phyloP scores from a whole-genome alignment of 2,888 invertebrate species.

The Apoderus coryli region DNA sequence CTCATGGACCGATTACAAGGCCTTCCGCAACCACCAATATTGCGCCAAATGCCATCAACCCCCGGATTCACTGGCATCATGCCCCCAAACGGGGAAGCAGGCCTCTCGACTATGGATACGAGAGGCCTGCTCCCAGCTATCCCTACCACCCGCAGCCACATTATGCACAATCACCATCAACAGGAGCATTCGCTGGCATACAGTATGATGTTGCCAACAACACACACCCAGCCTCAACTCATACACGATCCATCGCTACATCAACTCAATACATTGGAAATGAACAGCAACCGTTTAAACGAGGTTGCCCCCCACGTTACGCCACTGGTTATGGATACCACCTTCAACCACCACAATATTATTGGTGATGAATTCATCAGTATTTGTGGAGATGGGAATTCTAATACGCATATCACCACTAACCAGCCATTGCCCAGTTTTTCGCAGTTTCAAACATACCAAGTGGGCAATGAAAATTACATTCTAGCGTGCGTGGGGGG shows the following conservation, averaged over 20 bases:
- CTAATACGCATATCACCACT: too few species aligned
- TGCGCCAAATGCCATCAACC: too few species aligned
- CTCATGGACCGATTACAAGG: too few species aligned
- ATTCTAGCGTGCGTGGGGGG: slow-evolving; percentile 61
- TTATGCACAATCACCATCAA: slow-evolving; percentile 27
- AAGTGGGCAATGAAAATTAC: slow-evolving; percentile 36
- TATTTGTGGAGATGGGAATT: slow-evolving; percentile 21
- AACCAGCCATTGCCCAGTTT: slow-evolving; percentile 47
- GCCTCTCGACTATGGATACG: slow-evolving; percentile 81
- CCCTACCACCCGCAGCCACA: slow-evolving; percentile 52
- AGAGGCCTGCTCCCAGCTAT: slow-evolving; percentile 81
- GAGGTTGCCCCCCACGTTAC: slow-evolving; percentile 76
- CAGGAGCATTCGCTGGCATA: slow-evolving; percentile 29
- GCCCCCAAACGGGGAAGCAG: slow-evolving; percentile 95
- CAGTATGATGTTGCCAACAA: slow-evolving; percentile 28
- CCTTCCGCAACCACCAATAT: too few species aligned
- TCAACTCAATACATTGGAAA: too few species aligned
- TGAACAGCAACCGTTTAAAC: slow-evolving; percentile 43
- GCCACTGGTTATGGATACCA: slow-evolving; percentile 53
- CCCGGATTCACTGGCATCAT: too few species aligned
- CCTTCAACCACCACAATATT: slow-evolving; percentile 61
- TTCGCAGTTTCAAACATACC: slow-evolving; percentile 43
- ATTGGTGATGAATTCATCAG: slow-evolving; percentile 52
- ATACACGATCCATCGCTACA: too few species aligned
- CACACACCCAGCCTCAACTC: too few species aligned